These are phyloP conservation scores for Ptychobarbus kaznakovi DNA, from an alignment of 2,797 vertebrate species.

Conservation along the genomic window DNA sequence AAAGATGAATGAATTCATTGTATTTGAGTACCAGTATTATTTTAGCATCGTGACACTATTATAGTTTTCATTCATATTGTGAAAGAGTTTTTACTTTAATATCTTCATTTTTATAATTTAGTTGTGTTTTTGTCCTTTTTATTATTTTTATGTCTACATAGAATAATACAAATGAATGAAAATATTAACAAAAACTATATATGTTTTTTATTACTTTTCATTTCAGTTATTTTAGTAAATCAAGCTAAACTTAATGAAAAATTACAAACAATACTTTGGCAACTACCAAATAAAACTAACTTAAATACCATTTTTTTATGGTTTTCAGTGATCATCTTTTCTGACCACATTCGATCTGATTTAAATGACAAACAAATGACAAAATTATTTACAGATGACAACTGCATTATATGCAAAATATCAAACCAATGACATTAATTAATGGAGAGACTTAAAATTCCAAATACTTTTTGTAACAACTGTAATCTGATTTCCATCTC, in stretches of 20 bases:
- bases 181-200: neutral
- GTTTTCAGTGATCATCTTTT: neutral
- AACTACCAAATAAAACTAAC: neutral
- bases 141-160: too few species aligned
- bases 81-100: neutral
- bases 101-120: neutral
- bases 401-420: neutral
- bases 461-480: neutral
- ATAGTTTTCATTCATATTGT: neutral
- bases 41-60: neutral
- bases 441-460: neutral
- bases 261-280: neutral
- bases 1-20: neutral
- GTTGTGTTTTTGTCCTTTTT: neutral
- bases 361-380: neutral
- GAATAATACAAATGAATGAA: too few species aligned
- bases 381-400: neutral
- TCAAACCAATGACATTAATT: neutral
- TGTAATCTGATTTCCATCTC: neutral
- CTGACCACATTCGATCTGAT: neutral
- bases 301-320: too few species aligned
- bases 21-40: too few species aligned
- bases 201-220: neutral
- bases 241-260: neutral
- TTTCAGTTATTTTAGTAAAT: neutral